Conservation (phyloP, 2,113 vertebrate genomes). For the Alexandromys fortis region DNA sequence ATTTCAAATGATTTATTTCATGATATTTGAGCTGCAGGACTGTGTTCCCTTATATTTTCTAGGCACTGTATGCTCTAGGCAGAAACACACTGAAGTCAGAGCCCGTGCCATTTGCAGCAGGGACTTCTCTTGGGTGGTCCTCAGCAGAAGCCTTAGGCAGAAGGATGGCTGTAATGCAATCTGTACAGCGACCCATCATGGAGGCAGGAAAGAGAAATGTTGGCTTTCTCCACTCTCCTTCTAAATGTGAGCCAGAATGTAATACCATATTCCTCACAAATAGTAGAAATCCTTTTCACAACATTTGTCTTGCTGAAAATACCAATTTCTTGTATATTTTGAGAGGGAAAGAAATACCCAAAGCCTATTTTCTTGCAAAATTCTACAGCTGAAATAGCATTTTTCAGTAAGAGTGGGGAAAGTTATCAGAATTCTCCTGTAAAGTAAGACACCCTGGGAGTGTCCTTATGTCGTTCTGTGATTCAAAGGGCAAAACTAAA, state of each 20-base stretch:
- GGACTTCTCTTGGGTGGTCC: conserved; percentile 70
- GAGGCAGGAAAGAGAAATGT: neutral
- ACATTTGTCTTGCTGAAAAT: neutral
- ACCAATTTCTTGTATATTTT: neutral
- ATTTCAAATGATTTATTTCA: conserved; percentile 57
- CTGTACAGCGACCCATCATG: conserved; percentile 46
- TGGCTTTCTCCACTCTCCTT: conserved; percentile 8
- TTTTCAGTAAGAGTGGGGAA: neutral
- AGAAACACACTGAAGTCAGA: conserved; percentile 36
- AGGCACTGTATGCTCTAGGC: conserved; percentile 56
- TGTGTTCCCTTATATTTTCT: conserved; percentile 51
- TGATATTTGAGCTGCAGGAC: conserved; percentile 15
- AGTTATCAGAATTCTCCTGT: neutral
- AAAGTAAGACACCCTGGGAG: neutral
- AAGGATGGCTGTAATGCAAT: conserved; percentile 63
- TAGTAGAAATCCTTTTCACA: neutral
- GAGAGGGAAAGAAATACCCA: conserved; percentile 2
- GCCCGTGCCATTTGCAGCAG: conserved; percentile 23
- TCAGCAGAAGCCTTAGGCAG: conserved; percentile 48
- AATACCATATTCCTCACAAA: neutral
- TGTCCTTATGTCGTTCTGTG: neutral
- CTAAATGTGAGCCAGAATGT: neutral
- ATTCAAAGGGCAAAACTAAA: neutral
- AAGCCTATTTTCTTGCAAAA: neutral
- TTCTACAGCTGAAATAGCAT: neutral